Base-by-base conservation (phyloP, 2,888 invertebrate species). In the Thecophora atra region DNA sequence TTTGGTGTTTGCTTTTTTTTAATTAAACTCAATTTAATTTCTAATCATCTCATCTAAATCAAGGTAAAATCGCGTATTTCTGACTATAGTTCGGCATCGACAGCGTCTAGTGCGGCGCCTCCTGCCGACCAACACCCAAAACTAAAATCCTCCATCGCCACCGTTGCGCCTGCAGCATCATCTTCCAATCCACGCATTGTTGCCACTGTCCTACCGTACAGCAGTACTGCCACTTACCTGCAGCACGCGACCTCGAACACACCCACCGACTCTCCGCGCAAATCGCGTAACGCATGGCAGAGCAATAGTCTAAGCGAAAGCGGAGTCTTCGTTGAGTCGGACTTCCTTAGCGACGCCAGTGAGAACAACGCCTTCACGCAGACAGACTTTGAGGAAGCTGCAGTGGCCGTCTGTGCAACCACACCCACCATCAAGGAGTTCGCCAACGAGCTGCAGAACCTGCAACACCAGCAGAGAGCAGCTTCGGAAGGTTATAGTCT, bases 251-350 rank as follows among this genome's bases (percentile, higher is more conserved):
- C 78, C 54, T 76, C 74, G 60, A 78, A 79, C 54, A 89, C 83
- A 86, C 88, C 76, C 85, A 87, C 83, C 87, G 89, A 83, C 54
- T 82, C 80, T 58, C 83, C 82, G 69, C 79, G 80, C 44, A 76
- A 76, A 13, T 74, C 78, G 26, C 74, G 74, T n/a, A 73, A 76
- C 13, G 69, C 73, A 21, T 85, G 85, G 85, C 83, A 84, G 70
- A 81, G 83, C 76, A 89, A 88, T 79, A 87, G 91, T 79, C 87
- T 93, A 37, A 92, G 92, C 80, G 93, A 93, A 81, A 92, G 92
- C 79, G 93, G 93, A 30, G 92, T 93, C 77, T 93, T 92, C 79
- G 92, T 92, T 78, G 92, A 91, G 79, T 91, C 88, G 62, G 85
- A 85, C 67, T 78, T 82, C 42, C 71, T 77, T 5, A 78, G 78